Base-by-base conservation (phyloP, 2,888 invertebrate species). In the Polyploca ridens region DNA sequence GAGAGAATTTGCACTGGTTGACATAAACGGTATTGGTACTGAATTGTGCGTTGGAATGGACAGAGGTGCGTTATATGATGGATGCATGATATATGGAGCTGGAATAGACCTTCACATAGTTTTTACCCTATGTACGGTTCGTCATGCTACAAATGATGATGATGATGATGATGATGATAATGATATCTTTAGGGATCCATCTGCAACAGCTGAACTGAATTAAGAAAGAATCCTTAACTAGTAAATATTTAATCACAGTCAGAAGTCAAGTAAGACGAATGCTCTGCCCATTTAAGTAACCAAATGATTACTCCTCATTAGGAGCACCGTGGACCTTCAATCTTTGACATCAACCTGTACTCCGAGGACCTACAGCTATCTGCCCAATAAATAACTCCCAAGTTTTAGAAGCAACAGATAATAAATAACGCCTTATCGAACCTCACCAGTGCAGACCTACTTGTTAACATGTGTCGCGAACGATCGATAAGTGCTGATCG, bases 391-490 rank as follows among this genome's bases (percentile, higher is more conserved):
- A 77, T 74, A 72, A 71, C 69, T 65, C 70, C 69, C 69, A 63
- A 64, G 69, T 66, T 75, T 75, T 75, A 75, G 75, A 69, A 63
- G 63, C 27, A 61, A 69, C 49, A 63, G 64, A 68, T 68, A 69
- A 71, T 72, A 88, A 87, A 88, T 85, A 82, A 85, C 70, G 63
- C 62, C 76, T 85, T 87, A 86, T 86, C 85, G 76, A 74, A 69
- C 69, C 76, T 77, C 70, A 72, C 65, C 19, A 75, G 82, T 77
- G 78, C 75, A 79, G 74, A 73, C 76, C 83, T 78, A 77, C 83
- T 82, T 87, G 89, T 88, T 86, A 87, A 89, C 89, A 89, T 85
- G 84, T 84, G 86, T 87, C 84, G 60, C 63, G 59, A 69, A 63
- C 71, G 69, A 77, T 83, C 84, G 85, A 83, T 85, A 84, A 77